Conservation (phyloP, 2,797 vertebrate genomes). For the Ibycter americanus region DNA sequence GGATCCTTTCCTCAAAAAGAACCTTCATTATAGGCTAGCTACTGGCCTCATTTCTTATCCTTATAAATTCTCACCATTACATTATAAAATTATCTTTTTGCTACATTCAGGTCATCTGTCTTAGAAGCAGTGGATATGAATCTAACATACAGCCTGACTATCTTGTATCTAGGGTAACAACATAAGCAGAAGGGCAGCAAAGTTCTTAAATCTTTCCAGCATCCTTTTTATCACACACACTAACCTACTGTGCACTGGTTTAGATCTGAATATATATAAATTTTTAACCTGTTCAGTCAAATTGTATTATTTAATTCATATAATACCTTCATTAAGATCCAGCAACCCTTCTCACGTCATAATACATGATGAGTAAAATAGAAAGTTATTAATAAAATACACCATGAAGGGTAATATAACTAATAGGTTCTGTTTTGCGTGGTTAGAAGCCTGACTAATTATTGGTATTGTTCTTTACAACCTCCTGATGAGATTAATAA, state of each 20-base stretch:
- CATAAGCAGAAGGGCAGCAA: neutral
- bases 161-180: neutral
- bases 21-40: neutral
- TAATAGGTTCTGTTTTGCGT: neutral
- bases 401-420: neutral
- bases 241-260: neutral
- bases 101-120: slow-evolving; percentile 2
- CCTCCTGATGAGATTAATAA: slow-evolving; percentile 38
- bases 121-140: slow-evolving; percentile 4
- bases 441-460: slow-evolving; percentile 45
- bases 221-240: neutral
- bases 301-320: neutral
- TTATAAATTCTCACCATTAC: neutral
- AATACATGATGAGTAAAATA: neutral
- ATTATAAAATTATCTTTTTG: slow-evolving; percentile 21
- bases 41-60: neutral
- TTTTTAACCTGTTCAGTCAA: neutral
- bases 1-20: neutral
- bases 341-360: neutral
- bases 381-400: slow-evolving; percentile 34
- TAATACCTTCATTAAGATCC: neutral
- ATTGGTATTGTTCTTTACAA: slow-evolving; percentile 42
- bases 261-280: neutral
- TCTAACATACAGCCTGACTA: neutral
- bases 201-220: neutral